phyloP scores from a whole-genome alignment of 1,140 invertebrate genomes.

The Orchestia grillus region DNA sequence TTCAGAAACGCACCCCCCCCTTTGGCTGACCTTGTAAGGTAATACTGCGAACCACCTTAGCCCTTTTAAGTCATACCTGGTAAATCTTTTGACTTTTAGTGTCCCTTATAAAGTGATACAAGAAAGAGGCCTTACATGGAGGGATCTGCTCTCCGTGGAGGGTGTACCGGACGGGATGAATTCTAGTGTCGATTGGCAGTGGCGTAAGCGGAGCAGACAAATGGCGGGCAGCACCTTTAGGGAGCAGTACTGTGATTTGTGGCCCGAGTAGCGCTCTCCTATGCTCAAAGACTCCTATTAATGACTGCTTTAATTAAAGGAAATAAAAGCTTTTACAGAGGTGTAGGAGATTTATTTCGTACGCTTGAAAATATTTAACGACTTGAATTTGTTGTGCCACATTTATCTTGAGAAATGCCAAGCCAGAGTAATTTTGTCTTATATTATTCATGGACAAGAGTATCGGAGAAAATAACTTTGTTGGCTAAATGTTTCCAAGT shows the following conservation, averaged over 20 bases:
- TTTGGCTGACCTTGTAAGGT: constrained; percentile 52
- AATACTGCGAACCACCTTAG: constrained; percentile 46
- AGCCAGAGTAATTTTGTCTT: neutral
- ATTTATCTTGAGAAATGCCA: neutral
- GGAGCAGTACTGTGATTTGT: constrained; percentile 50
- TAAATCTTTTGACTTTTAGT: constrained; percentile 56
- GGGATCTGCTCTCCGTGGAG: neutral
- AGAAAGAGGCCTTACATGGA: constrained; percentile 29
- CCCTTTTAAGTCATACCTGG: constrained; percentile 56
- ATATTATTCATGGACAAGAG: neutral
- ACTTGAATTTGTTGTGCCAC: neutral
- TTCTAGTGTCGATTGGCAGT: constrained; percentile 29
- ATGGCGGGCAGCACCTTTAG: neutral
- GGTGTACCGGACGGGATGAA: constrained; percentile 25
- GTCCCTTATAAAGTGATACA: constrained; percentile 49
- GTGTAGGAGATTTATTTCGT: neutral
- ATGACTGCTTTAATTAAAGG: neutral
- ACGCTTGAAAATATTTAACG: neutral
- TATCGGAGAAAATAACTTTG: neutral
- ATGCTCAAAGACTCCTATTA: neutral
- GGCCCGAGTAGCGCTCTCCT: neutral
- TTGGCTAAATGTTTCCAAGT: neutral
- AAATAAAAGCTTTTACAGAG: neutral
- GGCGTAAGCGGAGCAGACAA: neutral
- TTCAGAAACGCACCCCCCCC: constrained; percentile 1